Evolutionary conservation across 1,140 invertebrate species (phyloP).

Genomic region (Atta colombica): DNA sequence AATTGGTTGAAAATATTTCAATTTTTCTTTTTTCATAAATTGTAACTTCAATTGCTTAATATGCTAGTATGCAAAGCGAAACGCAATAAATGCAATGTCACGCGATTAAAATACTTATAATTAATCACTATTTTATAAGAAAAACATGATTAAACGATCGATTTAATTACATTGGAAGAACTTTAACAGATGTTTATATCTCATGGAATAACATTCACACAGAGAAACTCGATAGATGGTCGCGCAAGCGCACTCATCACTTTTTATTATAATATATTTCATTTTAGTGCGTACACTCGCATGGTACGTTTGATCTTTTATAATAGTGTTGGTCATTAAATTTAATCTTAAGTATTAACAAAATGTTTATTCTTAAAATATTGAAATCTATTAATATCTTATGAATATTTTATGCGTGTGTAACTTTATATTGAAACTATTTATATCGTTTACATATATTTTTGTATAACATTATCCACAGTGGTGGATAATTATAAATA

Average conservation of each 20-base stretch:
- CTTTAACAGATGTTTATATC: neutral
- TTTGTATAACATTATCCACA: no score
- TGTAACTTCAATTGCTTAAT: neutral
- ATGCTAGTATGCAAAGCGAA: no score
- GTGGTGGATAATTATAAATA: no score
- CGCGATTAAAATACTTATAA: neutral
- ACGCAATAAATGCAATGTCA: neutral
- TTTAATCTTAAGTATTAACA: neutral
- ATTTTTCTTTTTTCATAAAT: neutral
- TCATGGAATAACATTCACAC: neutral
- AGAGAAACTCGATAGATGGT: neutral
- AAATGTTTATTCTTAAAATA: neutral
- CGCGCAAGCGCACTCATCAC: neutral
- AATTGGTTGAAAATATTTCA: neutral
- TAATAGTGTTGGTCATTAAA: neutral
- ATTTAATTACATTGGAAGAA: neutral
- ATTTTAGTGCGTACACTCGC: neutral
- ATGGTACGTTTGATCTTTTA: neutral
- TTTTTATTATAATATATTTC: neutral
- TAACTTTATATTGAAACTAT: no score
- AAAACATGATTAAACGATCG: neutral
- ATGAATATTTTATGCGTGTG: no score
- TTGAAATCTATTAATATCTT: neutral
- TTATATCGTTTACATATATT: no score
- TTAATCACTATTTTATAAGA: neutral